Percentiles rank a stretch among this genome's conserved stretches.
Evolutionary conservation across 2,888 invertebrate genomes (phyloP).

Genomic region (Eumerus sabulonum): DNA sequence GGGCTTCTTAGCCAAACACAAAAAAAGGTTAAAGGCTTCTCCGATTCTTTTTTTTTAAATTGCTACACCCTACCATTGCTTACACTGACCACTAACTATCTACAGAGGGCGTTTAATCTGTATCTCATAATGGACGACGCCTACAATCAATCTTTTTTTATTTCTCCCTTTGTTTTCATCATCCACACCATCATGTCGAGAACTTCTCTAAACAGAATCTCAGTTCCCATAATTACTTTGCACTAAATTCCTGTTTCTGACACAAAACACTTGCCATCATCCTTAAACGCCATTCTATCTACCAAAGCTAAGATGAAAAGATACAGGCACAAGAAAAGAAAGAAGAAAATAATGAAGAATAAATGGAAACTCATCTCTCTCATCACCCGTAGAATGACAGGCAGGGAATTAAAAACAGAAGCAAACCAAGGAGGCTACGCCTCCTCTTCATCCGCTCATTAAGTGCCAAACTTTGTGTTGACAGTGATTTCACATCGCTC

Average conservation of each 20-base stretch:
- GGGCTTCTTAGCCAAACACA: too few relatives aligned
- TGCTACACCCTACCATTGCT: too few relatives aligned
- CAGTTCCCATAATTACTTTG: constrained; percentile 15
- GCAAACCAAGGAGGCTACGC: constrained; percentile 27
- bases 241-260: constrained; percentile 29
- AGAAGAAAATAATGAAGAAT: too few relatives aligned
- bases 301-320: neutral
- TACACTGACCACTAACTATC: too few relatives aligned
- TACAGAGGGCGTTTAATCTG: too few relatives aligned
- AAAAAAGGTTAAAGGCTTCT: too few relatives aligned
- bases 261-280: constrained; percentile 33
- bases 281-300: neutral
- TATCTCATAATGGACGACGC: neutral
- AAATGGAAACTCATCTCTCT: constrained; percentile 7
- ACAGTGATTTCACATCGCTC: constrained; percentile 51
- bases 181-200: too few relatives aligned
- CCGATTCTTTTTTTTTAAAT: too few relatives aligned
- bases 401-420: constrained; percentile 24
- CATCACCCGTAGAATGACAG: constrained; percentile 38
- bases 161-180: neutral
- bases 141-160: neutral
- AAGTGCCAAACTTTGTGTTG: constrained; percentile 63
- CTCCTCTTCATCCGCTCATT: constrained; percentile 53
- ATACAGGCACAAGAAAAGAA: too few relatives aligned
- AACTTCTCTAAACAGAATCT: constrained; percentile 4